These are phyloP conservation scores for Cantharis lateralis DNA, from an alignment of 2,888 invertebrate genomes.

Conservation along the genomic window DNA sequence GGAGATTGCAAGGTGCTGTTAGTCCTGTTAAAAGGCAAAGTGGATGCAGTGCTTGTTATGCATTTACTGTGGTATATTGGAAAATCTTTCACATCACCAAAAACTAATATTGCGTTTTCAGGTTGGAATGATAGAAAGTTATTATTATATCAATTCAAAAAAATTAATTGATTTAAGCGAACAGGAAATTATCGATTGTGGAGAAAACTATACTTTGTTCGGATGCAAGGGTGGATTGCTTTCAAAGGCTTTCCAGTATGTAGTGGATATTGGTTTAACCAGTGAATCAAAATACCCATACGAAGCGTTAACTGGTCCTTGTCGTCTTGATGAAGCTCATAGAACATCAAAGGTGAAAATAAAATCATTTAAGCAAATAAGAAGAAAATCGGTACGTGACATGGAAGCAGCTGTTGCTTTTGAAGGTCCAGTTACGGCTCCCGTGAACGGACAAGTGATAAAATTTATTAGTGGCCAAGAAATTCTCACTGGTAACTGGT, in stretches of 20 bases:
- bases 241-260: slow-evolving; percentile 85
- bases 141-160: slow-evolving; percentile 82
- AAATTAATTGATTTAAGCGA: slow-evolving; percentile 83
- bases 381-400: slow-evolving; percentile 70
- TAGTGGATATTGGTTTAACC: slow-evolving; percentile 87
- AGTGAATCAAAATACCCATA: slow-evolving; percentile 84
- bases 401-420: slow-evolving; percentile 80
- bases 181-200: slow-evolving; percentile 89
- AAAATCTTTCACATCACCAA: background rate
- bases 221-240: slow-evolving; percentile 87
- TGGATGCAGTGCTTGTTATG: slow-evolving; percentile 91
- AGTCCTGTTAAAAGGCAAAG: slow-evolving; percentile 92
- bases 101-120: slow-evolving; percentile 49
- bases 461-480: too few species aligned
- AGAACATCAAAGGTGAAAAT: slow-evolving; percentile 81
- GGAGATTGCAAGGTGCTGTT: slow-evolving; percentile 84
- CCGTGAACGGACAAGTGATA: slow-evolving; percentile 70
- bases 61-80: slow-evolving; percentile 79
- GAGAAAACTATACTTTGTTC: slow-evolving; percentile 53
- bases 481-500: too few species aligned
- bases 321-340: slow-evolving; percentile 69
- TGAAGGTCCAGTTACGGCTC: slow-evolving; percentile 83
- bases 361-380: slow-evolving; percentile 77
- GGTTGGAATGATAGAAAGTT: slow-evolving; percentile 91
- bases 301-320: slow-evolving; percentile 74